Conservation (phyloP, 1,140 invertebrate genomes). For the Drosophila parabipectinata region DNA sequence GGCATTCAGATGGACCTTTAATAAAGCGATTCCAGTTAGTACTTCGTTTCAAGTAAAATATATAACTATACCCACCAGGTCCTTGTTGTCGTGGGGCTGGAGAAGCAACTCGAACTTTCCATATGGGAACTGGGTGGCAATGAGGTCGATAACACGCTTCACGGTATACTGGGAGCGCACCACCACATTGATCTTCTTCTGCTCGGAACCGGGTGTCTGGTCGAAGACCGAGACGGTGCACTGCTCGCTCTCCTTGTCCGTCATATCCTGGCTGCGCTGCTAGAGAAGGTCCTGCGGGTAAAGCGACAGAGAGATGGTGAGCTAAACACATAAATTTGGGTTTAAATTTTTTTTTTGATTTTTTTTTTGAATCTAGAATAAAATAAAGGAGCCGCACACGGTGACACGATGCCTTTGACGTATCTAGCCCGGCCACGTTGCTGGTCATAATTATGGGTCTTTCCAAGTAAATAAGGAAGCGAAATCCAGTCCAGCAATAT, state of each 20-base stretch:
- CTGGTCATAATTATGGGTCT: conserved; percentile 11
- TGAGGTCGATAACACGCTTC: conserved; percentile 84
- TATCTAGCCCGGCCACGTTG: conserved; percentile 23
- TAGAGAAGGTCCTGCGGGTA: conserved; percentile 24
- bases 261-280: conserved; percentile 41
- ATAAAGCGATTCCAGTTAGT: not conserved
- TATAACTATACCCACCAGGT: conserved; percentile 52
- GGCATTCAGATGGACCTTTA: conserved; percentile 70
- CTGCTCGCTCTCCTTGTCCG: conserved; percentile 79
- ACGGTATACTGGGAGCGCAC: conserved; percentile 85
- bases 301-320: conserved; percentile 11
- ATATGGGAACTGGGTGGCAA: conserved; percentile 85
- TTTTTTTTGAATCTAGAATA: not conserved
- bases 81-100: conserved; percentile 68
- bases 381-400: conserved; percentile 6
- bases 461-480: conserved; percentile 47
- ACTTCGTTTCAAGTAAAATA: not conserved
- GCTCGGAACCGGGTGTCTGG: conserved; percentile 84
- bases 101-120: conserved; percentile 85
- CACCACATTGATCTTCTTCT: conserved; percentile 84
- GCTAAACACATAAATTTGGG: conserved; percentile 33
- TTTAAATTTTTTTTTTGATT: not conserved
- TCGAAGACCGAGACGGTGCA: conserved; percentile 86
- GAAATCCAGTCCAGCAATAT: not conserved
- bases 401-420: conserved; percentile 26